Conservation (phyloP, 2,113 vertebrate genomes). For the Apistogramma diplotaenia region DNA sequence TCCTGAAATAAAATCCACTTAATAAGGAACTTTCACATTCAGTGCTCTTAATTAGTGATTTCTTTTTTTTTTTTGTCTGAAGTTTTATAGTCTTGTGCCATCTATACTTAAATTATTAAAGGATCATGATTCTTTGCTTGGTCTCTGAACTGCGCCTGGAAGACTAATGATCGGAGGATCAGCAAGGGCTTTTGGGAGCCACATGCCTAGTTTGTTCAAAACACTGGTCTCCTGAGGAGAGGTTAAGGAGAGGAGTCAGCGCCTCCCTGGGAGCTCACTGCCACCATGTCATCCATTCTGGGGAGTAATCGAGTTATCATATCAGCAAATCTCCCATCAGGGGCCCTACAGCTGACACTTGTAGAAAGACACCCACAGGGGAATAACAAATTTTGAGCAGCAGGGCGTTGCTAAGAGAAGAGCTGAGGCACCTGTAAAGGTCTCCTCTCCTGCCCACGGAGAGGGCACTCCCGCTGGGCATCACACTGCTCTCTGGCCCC, state of each 20-base stretch:
- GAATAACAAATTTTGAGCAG: slow-evolving; percentile 92
- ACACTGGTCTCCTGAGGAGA: slow-evolving; percentile 69
- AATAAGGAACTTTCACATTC: slow-evolving; percentile 56
- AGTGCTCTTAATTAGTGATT: slow-evolving; percentile 58
- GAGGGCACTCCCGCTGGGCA: slow-evolving; percentile 73
- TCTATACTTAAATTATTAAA: slow-evolving; percentile 51
- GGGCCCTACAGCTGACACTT: slow-evolving; percentile 73
- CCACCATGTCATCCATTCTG: slow-evolving; percentile 77
- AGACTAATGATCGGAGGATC: slow-evolving; percentile 52
- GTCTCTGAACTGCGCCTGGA: slow-evolving; percentile 33
- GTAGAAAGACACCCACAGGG: slow-evolving; percentile 80
- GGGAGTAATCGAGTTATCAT: slow-evolving; percentile 90
- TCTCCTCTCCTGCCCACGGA: slow-evolving; percentile 69
- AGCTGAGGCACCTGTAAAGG: slow-evolving; percentile 82
- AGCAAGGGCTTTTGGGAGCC: slow-evolving; percentile 48
- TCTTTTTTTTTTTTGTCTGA: slow-evolving; percentile 55
- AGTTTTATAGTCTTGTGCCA: slow-evolving; percentile 22
- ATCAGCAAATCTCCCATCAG: slow-evolving; percentile 79
- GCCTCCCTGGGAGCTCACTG: slow-evolving; percentile 75
- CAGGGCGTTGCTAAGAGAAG: slow-evolving; percentile 81
- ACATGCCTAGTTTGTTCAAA: slow-evolving; percentile 69
- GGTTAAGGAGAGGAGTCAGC: slow-evolving; percentile 75
- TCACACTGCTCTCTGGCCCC: slow-evolving; percentile 59
- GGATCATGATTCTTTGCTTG: slow-evolving; percentile 46
- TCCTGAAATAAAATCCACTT: slow-evolving; percentile 28